Percentiles rank a stretch among this genome's conserved stretches.
These are phyloP conservation scores for Tribolium madens DNA, from an alignment of 1,140 invertebrate genomes.

Conservation along the genomic window DNA sequence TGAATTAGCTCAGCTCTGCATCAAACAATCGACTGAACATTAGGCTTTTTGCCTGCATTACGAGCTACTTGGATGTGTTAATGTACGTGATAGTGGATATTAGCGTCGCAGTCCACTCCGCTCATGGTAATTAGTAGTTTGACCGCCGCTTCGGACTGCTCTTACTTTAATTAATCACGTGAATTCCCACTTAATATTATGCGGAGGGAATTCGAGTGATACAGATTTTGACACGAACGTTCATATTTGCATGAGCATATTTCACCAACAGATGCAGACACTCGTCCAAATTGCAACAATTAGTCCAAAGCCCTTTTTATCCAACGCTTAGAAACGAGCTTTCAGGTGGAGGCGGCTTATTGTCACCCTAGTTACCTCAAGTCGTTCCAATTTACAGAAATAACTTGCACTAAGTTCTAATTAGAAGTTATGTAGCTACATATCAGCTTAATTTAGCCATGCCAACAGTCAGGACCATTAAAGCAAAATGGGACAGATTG, in stretches of 20 bases:
- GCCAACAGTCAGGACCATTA: neutral
- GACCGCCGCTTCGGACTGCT: slow-evolving; percentile 29
- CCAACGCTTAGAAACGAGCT: too few relatives aligned
- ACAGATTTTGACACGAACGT: neutral
- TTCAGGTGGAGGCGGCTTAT: neutral
- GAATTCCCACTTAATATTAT: slow-evolving; percentile 37
- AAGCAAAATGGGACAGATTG: neutral
- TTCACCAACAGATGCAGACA: neutral
- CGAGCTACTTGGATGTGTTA: slow-evolving; percentile 22
- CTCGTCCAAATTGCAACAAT: neutral
- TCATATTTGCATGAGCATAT: neutral
- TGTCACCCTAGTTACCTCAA: neutral
- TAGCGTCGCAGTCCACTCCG: slow-evolving; percentile 43
- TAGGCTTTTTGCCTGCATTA: slow-evolving; percentile 35
- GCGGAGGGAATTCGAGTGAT: neutral
- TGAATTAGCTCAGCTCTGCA: slow-evolving; percentile 20
- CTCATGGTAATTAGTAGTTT: slow-evolving; percentile 47
- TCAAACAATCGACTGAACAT: slow-evolving; percentile 17
- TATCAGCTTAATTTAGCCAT: neutral
- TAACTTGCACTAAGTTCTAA: neutral
- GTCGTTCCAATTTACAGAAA: neutral
- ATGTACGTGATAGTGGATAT: slow-evolving; percentile 39
- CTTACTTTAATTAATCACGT: slow-evolving; percentile 47
- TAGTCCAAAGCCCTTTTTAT: neutral
- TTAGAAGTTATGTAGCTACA: neutral